Conservation (phyloP, 2,888 invertebrate genomes). For the Mythimna loreyi region DNA sequence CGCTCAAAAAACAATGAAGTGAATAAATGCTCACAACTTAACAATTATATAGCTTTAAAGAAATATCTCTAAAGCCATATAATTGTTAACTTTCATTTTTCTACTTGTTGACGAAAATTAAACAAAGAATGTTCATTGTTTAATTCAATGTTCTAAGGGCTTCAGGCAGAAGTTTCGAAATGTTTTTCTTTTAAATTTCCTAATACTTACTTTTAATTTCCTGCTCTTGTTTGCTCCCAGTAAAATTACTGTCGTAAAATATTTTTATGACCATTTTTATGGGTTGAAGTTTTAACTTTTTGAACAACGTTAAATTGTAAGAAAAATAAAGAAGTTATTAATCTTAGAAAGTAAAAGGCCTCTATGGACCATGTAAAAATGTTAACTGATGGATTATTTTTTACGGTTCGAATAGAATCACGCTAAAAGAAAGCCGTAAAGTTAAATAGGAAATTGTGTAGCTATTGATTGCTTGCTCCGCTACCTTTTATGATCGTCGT, state of each 20-base stretch:
- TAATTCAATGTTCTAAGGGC: conserved; percentile 28
- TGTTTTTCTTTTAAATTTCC: conserved; percentile 60
- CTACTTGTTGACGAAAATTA: conserved; percentile 22
- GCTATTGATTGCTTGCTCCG: conserved; percentile 40
- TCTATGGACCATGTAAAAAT: background rate
- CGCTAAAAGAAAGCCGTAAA: conserved; percentile 30
- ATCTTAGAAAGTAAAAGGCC: background rate
- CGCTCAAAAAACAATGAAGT: no score
- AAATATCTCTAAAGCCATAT: conserved; percentile 5
- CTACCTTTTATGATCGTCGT: conserved; percentile 33
- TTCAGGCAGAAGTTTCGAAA: conserved; percentile 36
- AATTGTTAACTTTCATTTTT: conserved; percentile 12
- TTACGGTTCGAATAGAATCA: background rate
- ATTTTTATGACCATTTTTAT: conserved; percentile 53
- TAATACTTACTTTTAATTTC: conserved; percentile 54
- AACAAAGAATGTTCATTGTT: conserved; percentile 33
- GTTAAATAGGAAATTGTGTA: conserved; percentile 39
- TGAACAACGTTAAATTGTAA: conserved; percentile 28
- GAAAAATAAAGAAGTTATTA: conserved; percentile 21
- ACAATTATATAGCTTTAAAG: no score
- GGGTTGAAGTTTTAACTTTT: conserved; percentile 37
- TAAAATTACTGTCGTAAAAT: conserved; percentile 48
- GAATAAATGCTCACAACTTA: conserved; percentile 2
- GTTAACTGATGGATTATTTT: background rate
- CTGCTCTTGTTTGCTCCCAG: conserved; percentile 44